Conservation (phyloP, 2,888 invertebrate genomes). For the Drosophila mettleri region DNA sequence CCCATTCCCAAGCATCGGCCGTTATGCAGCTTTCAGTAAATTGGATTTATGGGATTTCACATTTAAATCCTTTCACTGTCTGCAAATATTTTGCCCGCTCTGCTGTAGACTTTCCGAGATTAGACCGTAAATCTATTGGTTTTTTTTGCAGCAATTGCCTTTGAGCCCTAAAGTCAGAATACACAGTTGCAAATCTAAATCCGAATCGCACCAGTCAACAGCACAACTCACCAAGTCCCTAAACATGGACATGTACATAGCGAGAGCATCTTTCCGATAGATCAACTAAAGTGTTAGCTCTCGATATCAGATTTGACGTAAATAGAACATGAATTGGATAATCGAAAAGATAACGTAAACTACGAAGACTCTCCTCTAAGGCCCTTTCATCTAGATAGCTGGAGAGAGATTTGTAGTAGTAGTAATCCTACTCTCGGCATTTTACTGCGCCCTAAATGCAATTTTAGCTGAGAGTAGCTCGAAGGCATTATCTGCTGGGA, state of each 20-base stretch:
- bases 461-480: too few species aligned
- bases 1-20: slow-evolving; percentile 9
- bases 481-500: too few species aligned
- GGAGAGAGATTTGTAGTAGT: too few species aligned
- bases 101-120: slow-evolving; percentile 51
- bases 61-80: slow-evolving; percentile 79
- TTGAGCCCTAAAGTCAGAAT: slow-evolving; percentile 53
- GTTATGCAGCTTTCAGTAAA: slow-evolving; percentile 80
- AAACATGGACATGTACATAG: background rate
- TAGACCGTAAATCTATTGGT: slow-evolving; percentile 63
- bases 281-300: background rate
- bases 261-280: background rate
- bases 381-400: too few species aligned
- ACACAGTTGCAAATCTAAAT: slow-evolving; percentile 8
- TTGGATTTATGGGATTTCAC: slow-evolving; percentile 82
- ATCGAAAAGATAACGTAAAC: background rate
- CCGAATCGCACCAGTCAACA: slow-evolving; percentile 1
- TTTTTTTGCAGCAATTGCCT: slow-evolving; percentile 77
- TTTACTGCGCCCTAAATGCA: too few species aligned
- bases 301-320: background rate
- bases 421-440: too few species aligned
- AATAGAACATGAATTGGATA: background rate
- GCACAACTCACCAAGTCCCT: background rate
- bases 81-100: slow-evolving; percentile 81
- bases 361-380: too few species aligned